phyloP scores from a whole-genome alignment of 2,113 vertebrate species.

The Crotalus horridus region DNA sequence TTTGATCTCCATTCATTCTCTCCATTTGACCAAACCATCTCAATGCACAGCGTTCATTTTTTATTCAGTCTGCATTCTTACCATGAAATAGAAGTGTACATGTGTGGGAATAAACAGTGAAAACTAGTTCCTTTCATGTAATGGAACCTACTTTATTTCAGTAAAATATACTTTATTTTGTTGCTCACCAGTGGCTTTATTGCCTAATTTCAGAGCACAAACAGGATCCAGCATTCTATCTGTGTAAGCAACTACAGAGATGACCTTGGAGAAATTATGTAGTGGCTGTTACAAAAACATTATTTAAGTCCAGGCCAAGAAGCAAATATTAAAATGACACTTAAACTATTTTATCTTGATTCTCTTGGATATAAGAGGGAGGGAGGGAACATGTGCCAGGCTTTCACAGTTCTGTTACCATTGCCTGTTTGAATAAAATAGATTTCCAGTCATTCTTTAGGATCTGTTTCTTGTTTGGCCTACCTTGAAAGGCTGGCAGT shows the following conservation, averaged over 20 bases:
- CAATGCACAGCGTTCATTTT: not conserved
- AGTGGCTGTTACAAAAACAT: not conserved
- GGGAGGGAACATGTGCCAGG: not conserved
- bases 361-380: not conserved
- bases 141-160: not conserved
- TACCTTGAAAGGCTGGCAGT: not conserved
- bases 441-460: not conserved
- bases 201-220: not conserved
- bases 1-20: not conserved
- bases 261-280: not conserved
- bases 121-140: not conserved
- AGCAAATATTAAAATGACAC: not conserved
- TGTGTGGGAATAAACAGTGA: not conserved
- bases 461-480: not conserved
- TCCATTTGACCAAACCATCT: not conserved
- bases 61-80: not conserved
- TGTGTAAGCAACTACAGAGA: not conserved
- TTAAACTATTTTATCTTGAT: not conserved
- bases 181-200: not conserved
- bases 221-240: not conserved
- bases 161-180: not conserved
- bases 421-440: not conserved
- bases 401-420: not conserved
- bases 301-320: not conserved
- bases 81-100: not conserved